Evolutionary conservation across 37 sponge, comb jelly and placozoan genomes (phyloP).

Genomic region (Bolinopsis microptera): DNA sequence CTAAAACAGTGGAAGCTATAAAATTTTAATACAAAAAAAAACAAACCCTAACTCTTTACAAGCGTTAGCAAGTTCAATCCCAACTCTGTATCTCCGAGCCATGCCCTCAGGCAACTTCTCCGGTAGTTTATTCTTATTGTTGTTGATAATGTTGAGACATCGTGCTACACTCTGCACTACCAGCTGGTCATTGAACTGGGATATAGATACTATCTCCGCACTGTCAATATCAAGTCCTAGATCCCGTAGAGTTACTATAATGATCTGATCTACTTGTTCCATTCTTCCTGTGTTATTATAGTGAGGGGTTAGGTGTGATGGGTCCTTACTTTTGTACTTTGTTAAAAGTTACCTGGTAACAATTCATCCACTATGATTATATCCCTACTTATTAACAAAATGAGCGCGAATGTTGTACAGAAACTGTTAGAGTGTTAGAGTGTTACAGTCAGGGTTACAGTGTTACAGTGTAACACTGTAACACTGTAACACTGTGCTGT

Average conservation of each 20-base stretch:
- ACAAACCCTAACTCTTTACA: constrained; percentile 52
- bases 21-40: neutral
- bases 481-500: no score
- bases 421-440: no score
- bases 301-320: no score
- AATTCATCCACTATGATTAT: no score
- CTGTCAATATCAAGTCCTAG: neutral
- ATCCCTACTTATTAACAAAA: no score
- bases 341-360: no score
- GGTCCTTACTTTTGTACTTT: no score
- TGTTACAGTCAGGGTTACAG: no score
- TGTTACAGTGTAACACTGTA: no score
- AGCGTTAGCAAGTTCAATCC: constrained; percentile 42
- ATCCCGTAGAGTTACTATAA: constrained; percentile 21
- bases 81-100: constrained; percentile 27
- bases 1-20: neutral
- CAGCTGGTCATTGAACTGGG: neutral
- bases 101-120: constrained; percentile 43
- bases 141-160: constrained; percentile 47
- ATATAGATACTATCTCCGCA: neutral
- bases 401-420: no score
- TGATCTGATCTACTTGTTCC: constrained; percentile 63
- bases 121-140: neutral
- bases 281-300: neutral
- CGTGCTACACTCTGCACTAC: constrained; percentile 23